Evolutionary conservation across 2,888 invertebrate genomes (phyloP), one percentile per base, ranked within the genome.

Genomic region (Coleophora deauratella): DNA sequence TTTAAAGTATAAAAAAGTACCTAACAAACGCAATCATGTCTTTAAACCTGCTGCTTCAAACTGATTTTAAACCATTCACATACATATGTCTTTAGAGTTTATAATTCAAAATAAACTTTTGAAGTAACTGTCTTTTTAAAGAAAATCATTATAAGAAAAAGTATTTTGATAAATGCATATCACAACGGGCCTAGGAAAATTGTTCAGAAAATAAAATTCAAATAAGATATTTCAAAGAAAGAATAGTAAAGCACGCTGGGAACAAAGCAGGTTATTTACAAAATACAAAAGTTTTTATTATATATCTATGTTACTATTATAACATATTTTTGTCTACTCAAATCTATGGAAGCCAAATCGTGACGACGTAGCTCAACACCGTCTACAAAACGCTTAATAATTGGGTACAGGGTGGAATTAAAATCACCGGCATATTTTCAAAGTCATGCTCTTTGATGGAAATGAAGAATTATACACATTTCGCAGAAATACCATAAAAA

Each of bases 311-410:
- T 55, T 46, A 50, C 74, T 31, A 28, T 9, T 28, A 28, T n/a
- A n/a, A n/a, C n/a, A n/a, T n/a, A n/a, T 21, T 21, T 21, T 21
- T 31, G 31, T 31, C 31, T 78, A 77, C 74, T 64, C 72, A 66
- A 79, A 72, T 63, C 78, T 81, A 81, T 84, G 82, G 82, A 84
- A 84, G 82, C 82, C 84, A 77, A 79, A 75, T 70, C 51, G 50
- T 66, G 71, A 68, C 63, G 66, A 65, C 54, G 61, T 57, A 60
- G 56, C 71, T 67, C 69, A 56, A 65, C 66, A 46, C 52, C 68
- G 66, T 57, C 73, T 59, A 67, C 66, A 62, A 70, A 68, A 66
- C 65, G 72, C 69, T 62, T 62, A 49, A 63, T 56, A 56, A 45
- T 47, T 54, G n/a, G n/a, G 53, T 54, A 50, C 50, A 51, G 55